Evolutionary conservation across 2,113 vertebrate species (phyloP), one percentile per base, ranked within the genome.

Genomic region (Nycticorax nycticorax): DNA sequence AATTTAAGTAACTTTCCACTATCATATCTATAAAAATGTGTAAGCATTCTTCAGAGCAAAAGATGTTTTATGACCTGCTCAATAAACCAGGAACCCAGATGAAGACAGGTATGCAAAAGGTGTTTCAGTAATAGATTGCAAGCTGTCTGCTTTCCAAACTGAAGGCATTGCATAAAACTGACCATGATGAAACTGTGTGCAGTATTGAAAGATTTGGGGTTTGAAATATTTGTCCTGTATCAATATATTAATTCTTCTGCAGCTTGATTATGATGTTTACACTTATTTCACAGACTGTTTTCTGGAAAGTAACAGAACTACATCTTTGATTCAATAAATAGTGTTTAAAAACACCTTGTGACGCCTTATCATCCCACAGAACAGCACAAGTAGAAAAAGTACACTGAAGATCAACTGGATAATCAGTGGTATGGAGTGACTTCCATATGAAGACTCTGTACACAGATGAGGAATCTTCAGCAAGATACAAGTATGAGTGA

Each of bases 31-130:
- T 77, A 57, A 91, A 83, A n/a, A 2, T 26, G 6, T 85, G 17
- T 57, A 91, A 95, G 76, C 7, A 69, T 90, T 81, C 17, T 63
- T 85, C 30, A 73, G 48, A 93, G 85, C 48, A 92, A 93, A 95
- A 93, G 35, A 6, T 56, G 52, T 26, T 93, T 74, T 86, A 47
- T 93, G 57, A 66, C 30, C 14, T 79, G 17, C 35, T 55, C 11
- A 85, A 59, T 43, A 88, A 63, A 59, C 10, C 9, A 80, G 68
- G 28, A 95, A 90, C 22, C 3, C 69, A 92, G n/a, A 71, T 33
- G 12, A 86, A 22, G 35, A 81, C 19, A 93, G 32, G 15, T 71
- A 59, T 80, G 41, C 14, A 74, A 69, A 67, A 69, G n/a, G 27
- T 71, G 33, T 76, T 85, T 88, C 37, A 56, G 66, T 63, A 67